Evolutionary conservation across 2,888 invertebrate genomes (phyloP), one percentile per base, ranked within the genome.

Genomic region (Neuroscelio doddi): DNA sequence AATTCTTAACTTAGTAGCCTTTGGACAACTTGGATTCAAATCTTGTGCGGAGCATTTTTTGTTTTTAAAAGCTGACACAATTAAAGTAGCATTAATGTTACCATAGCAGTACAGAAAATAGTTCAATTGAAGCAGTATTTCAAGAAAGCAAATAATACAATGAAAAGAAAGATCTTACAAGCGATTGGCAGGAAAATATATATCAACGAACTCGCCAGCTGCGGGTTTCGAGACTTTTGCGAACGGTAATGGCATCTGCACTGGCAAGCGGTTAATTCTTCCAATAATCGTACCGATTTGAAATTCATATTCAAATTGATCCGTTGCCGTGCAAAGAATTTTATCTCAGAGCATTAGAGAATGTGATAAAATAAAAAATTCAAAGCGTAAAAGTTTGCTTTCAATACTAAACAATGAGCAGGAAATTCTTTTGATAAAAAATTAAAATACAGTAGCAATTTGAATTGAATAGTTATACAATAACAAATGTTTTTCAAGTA

Each of bases 241-340:
- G 16, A 8, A 9, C 21, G 39, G 44, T 44, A 44, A 44, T 44
- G 3, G 44, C 24, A 44, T 27, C 44, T 29, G 27, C 26, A 1
- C 10, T 17, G 2, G 24, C 41, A 10, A 21, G 8, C 30, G 12
- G 24, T 16, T n/a, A 27, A 39, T 39, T 21, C 17, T 10, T 3
- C 16, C 39, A 17, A 21, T 9, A 17, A 39, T 39, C 39, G 17
- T 17, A 17, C 34, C 9, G 12, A 53, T 53, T 45, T 45, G 36
- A 53, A 53, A 36, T 53, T 53, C 34, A 53, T 16, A 53, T 53
- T 36, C 27, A 53, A 53, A 53, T 53, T 45, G 36, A 26, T 53
- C 32, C 21, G 24, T 29, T 17, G 24, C 12, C 14, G 26, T 15
- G n/a, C 8, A 30, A 8, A 12, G 12, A 34, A 8, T 39, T 32